Percentiles rank a stretch among this genome's conserved stretches.
phyloP scores from a whole-genome alignment of 37 sponge, comb jelly and placozoan genomes.

The Hexactinellida sp. region DNA sequence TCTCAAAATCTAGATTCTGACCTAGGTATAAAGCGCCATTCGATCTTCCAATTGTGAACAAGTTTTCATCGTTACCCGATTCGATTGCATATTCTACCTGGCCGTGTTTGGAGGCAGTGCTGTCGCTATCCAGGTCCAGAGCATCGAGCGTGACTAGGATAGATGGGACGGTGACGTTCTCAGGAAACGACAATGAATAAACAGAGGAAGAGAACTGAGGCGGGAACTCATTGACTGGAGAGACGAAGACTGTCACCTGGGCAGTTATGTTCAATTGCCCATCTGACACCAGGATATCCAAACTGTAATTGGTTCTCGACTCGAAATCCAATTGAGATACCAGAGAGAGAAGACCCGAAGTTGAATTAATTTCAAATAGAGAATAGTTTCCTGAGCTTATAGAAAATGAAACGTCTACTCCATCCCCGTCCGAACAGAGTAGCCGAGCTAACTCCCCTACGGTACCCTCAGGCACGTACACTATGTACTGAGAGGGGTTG shows the following conservation, averaged over 20 bases:
- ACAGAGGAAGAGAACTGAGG: neutral
- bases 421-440: neutral
- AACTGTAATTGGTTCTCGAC: neutral
- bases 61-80: neutral
- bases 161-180: neutral
- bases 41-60: neutral
- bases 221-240: neutral
- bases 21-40: neutral
- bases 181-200: neutral
- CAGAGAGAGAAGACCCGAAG: neutral
- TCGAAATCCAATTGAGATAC: neutral
- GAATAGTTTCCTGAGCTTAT: neutral
- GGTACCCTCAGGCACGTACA: neutral
- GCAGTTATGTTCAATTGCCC: neutral
- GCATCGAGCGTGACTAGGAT: neutral
- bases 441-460: neutral
- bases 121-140: neutral
- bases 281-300: neutral
- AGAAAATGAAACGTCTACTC: neutral
- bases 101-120: neutral
- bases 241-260: neutral
- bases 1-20: conserved; percentile 1
- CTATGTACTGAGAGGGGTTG: neutral
- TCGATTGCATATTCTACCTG: neutral
- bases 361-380: neutral